These are phyloP conservation scores for Anas georgica DNA, from an alignment of 2,797 vertebrate genomes.

Conservation along the genomic window DNA sequence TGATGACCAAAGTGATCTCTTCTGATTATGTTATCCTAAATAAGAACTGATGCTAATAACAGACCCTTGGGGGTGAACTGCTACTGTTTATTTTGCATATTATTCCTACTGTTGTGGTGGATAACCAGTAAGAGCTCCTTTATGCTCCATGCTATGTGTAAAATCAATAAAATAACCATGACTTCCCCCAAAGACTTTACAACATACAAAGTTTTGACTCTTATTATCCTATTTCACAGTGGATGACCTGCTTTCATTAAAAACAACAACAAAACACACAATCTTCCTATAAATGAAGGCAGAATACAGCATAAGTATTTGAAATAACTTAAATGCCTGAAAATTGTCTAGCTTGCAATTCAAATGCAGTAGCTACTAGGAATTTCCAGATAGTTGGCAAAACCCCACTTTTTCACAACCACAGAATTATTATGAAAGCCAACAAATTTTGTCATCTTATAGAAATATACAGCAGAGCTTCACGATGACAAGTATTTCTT, in stretches of 20 bases:
- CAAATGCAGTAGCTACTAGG: neutral
- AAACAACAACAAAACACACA: fast-evolving
- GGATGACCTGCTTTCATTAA: neutral
- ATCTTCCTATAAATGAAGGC: neutral
- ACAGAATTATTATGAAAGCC: neutral
- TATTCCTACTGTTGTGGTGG: neutral
- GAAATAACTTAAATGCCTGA: neutral
- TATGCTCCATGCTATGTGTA: neutral
- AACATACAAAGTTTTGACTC: neutral
- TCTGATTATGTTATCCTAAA: neutral
- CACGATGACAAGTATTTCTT: neutral
- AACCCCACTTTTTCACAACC: neutral
- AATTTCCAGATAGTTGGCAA: neutral
- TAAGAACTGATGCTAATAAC: neutral
- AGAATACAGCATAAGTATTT: neutral
- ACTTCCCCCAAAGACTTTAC: neutral
- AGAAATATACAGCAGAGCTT: neutral
- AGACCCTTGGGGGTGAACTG: neutral
- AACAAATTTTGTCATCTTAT: fast-evolving
- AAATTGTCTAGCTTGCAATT: neutral
- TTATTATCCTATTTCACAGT: neutral
- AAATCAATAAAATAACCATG: neutral
- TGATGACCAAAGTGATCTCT: neutral
- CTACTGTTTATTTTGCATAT: neutral
- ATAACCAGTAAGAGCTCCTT: neutral